Evolutionary conservation across 1,140 invertebrate species (phyloP).

Genomic region (Phymastichus coffea): DNA sequence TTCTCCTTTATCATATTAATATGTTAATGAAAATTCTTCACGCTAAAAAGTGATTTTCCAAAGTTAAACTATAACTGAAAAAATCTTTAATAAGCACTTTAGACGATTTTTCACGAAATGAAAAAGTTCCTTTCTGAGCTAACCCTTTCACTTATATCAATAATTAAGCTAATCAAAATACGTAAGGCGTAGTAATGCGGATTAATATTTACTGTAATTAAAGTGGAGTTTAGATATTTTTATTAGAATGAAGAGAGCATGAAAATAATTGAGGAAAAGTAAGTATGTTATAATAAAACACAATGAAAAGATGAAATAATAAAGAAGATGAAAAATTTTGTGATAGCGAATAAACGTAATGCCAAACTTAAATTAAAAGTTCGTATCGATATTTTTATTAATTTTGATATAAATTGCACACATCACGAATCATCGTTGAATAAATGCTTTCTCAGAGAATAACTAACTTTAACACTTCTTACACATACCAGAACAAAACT

Average conservation of each 20-base stretch:
- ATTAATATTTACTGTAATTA: background rate
- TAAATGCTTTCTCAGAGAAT: no score
- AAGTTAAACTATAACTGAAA: background rate
- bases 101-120: background rate
- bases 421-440: no score
- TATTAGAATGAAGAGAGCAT: background rate
- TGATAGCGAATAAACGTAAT: no score
- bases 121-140: constrained; percentile 5
- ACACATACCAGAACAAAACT: no score
- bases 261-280: background rate
- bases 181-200: background rate
- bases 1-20: background rate
- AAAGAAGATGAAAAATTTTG: no score
- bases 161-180: background rate
- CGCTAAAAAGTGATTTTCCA: background rate
- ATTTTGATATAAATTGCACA: no score
- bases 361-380: background rate
- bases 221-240: constrained; percentile 6
- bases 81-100: background rate
- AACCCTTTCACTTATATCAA: background rate
- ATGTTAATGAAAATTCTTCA: constrained; percentile 9
- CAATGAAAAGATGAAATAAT: no score
- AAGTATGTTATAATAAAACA: no score
- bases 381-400: constrained; percentile 4
- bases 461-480: no score